These are phyloP conservation scores for Agrochola litura DNA, from an alignment of 2,888 invertebrate genomes.

Conservation along the genomic window DNA sequence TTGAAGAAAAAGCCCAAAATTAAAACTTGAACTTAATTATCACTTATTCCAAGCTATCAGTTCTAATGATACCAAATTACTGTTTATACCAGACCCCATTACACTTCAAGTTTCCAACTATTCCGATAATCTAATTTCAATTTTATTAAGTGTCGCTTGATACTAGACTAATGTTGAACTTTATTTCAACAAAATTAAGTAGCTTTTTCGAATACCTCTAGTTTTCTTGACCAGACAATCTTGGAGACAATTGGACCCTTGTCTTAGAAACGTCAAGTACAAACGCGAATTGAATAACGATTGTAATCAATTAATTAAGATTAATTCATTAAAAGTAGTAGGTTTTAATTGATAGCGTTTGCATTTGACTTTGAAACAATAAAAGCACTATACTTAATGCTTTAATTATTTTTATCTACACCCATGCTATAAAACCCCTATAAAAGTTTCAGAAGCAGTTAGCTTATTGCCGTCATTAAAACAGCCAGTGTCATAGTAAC, in stretches of 20 bases:
- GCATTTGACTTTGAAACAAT: background rate
- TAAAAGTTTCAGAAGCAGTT: too few relatives aligned
- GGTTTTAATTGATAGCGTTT: background rate
- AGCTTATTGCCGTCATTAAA: too few relatives aligned
- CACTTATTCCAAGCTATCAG: background rate
- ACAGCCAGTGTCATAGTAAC: too few relatives aligned
- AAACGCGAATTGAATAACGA: slow-evolving; percentile 27
- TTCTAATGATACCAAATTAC: background rate
- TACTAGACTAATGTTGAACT: slow-evolving; percentile 3
- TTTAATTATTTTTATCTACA: too few relatives aligned
- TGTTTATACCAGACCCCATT: too few relatives aligned
- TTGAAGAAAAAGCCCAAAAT: background rate
- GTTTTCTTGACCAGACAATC: background rate
- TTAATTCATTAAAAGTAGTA: background rate
- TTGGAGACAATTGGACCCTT: slow-evolving; percentile 27
- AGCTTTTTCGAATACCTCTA: background rate
- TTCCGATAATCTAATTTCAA: slow-evolving; percentile 6
- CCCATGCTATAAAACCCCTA: too few relatives aligned
- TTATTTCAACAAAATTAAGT: background rate
- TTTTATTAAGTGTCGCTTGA: background rate
- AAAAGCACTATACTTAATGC: too few relatives aligned
- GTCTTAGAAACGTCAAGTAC: slow-evolving; percentile 39
- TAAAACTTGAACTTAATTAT: background rate
- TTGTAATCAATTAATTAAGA: slow-evolving; percentile 31
- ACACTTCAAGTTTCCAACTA: slow-evolving; percentile 3